Percentiles rank a stretch among this genome's conserved stretches.
phyloP scores from a whole-genome alignment of 2,113 vertebrate genomes.

The Hydrochoerus hydrochaeris region DNA sequence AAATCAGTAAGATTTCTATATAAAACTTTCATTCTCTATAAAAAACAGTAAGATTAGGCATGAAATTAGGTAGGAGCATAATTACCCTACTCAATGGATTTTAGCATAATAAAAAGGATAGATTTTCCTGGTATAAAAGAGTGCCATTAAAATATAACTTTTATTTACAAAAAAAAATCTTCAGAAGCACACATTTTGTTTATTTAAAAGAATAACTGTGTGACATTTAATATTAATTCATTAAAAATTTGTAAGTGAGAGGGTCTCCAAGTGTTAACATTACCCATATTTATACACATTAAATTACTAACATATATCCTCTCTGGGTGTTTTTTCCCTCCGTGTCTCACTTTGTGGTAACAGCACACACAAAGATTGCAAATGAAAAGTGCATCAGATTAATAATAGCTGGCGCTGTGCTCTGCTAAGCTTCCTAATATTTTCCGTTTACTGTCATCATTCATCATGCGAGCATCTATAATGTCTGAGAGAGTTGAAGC shows the following conservation, averaged over 20 bases:
- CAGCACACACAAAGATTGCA: background rate
- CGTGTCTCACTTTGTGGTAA: background rate
- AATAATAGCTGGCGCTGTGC: background rate
- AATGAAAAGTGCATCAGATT: constrained; percentile 53
- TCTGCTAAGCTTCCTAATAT: background rate
- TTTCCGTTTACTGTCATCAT: background rate
- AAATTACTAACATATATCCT: background rate
- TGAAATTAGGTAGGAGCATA: background rate
- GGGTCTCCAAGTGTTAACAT: background rate
- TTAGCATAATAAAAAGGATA: background rate
- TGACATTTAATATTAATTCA: background rate
- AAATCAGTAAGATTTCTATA: no score
- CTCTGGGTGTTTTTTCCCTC: background rate
- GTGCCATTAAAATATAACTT: background rate
- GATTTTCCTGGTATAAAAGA: background rate
- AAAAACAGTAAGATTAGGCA: background rate
- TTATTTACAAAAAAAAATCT: background rate
- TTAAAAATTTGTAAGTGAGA: background rate
- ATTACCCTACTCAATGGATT: background rate
- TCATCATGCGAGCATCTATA: background rate
- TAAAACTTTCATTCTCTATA: background rate
- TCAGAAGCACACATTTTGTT: background rate
- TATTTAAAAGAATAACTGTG: background rate
- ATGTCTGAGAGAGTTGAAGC: background rate
- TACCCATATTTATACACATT: background rate